Percentiles rank a stretch among this genome's conserved stretches.
phyloP scores from a whole-genome alignment of 2,888 invertebrate species.

The Amblyteles armatorius region DNA sequence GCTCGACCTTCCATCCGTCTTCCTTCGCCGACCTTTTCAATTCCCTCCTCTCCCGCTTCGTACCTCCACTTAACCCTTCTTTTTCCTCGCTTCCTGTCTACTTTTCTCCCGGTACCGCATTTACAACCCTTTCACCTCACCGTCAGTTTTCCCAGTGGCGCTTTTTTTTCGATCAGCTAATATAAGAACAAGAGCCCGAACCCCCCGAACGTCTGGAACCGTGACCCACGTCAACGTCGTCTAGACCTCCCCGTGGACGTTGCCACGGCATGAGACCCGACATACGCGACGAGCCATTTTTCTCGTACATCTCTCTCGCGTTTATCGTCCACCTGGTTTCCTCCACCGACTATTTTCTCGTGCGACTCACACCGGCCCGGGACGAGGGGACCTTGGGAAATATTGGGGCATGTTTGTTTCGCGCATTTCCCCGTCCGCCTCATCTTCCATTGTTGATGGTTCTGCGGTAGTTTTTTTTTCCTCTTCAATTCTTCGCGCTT shows the following conservation, averaged over 20 bases:
- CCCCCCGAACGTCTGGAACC: conserved; percentile 5
- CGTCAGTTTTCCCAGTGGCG: background rate
- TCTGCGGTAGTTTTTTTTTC: conserved; percentile 10
- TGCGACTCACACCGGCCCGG: background rate
- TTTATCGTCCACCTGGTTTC: conserved; percentile 47
- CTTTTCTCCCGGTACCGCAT: conserved; percentile 26
- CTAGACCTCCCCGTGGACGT: conserved; percentile 9
- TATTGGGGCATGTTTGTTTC: conserved; percentile 41
- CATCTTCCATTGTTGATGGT: conserved; percentile 43
- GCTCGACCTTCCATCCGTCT: conserved; percentile 19
- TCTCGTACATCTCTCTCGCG: conserved; percentile 8
- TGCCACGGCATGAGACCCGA: conserved; percentile 20
- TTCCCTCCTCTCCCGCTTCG: conserved; percentile 28
- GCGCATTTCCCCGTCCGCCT: background rate
- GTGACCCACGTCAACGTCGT: conserved; percentile 47
- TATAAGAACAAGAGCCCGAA: conserved; percentile 29
- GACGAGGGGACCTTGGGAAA: conserved; percentile 22
- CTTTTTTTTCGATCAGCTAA: conserved; percentile 28
- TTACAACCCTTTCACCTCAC: conserved; percentile 19
- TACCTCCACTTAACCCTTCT: conserved; percentile 3
- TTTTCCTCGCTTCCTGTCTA: conserved; percentile 14
- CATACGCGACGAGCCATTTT: conserved; percentile 13
- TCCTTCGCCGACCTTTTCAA: conserved; percentile 21
- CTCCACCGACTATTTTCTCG: background rate
- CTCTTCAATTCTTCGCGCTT: conserved; percentile 1